phyloP scores from a whole-genome alignment of 30 jellyfish, hydroid and myxozoan genomes.

The Catostylus mosaicus region DNA sequence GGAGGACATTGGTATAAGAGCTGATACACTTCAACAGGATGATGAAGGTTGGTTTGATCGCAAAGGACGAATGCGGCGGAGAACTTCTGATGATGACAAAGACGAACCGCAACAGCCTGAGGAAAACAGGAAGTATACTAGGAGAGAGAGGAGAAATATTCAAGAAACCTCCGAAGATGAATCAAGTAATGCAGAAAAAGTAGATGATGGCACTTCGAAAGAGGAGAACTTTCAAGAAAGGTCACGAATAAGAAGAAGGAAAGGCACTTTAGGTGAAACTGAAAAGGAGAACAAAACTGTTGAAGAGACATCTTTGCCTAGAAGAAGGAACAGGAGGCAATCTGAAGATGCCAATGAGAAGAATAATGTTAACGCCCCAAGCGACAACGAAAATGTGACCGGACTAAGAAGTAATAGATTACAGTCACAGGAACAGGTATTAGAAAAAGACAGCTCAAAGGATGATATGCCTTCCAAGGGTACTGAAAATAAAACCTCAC shows the following conservation, averaged over 20 bases:
- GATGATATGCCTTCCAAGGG: no score
- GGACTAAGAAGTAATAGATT: no score
- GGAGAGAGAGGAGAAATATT: background rate
- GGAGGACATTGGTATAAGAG: background rate
- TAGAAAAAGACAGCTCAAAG: no score
- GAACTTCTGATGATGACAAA: slow-evolving; percentile 1
- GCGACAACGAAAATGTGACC: no score
- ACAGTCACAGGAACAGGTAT: no score
- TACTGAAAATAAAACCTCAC: no score
- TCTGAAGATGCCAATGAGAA: background rate
- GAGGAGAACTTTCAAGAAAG: background rate
- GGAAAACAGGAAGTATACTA: background rate
- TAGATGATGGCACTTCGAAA: background rate
- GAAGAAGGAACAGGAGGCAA: background rate
- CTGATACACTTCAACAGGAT: background rate
- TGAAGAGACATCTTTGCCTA: background rate
- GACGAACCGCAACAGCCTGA: background rate
- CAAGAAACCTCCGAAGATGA: background rate
- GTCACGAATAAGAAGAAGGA: background rate
- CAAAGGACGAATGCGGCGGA: slow-evolving; percentile 2
- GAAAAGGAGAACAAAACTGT: background rate
- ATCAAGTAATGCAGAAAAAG: background rate
- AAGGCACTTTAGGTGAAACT: background rate
- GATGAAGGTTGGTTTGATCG: background rate
- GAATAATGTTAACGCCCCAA: background rate